Evolutionary conservation across 2,888 invertebrate genomes (phyloP), one percentile per base, ranked within the genome.

Genomic region (Hypomecis atomaria): DNA sequence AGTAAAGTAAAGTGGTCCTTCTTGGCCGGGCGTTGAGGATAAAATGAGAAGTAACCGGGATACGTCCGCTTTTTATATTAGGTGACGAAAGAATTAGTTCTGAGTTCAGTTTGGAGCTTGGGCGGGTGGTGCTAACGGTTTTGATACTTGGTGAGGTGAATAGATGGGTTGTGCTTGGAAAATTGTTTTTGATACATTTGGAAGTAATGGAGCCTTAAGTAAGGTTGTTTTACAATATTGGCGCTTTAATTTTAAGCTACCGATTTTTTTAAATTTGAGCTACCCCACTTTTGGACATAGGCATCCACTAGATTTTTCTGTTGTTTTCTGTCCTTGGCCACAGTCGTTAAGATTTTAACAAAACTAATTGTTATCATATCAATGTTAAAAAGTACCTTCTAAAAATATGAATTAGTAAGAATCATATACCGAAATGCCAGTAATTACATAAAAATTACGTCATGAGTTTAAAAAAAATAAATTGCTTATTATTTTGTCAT

Each of bases 1-100:
- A 64, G 62, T 47, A 53, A 59, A 62, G 60, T 23, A 23, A 23
- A 67, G 67, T 72, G 73, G 73, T 85, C 86, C 82, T 83, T 74
- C 74, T 74, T 61, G 79, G 71, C 44, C 71, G 72, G 73, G 74
- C 74, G 82, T 76, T 71, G 83, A 81, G 86, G 87, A 82, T 81
- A 66, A 83, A 92, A 84, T 92, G 87, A 85, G 82, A 77, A 69
- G 74, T 67, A 72, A 33, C 62, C 76, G 79, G 87, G 86, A 83
- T 77, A 72, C 58, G 50, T 36, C 53, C 63, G 71, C 79, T 77
- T 80, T 82, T 81, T 87, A 87, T 87, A 87, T 86, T 75, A 74
- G 74, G 67, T 69, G 77, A 67, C 65, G 62, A 66, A 69, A 71
- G 71, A 72, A 68, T 72, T 71, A 68, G 71, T 71, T 71, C 58